Evolutionary conservation across 2,888 invertebrate genomes (phyloP).

Genomic region (Pomacea canaliculata): DNA sequence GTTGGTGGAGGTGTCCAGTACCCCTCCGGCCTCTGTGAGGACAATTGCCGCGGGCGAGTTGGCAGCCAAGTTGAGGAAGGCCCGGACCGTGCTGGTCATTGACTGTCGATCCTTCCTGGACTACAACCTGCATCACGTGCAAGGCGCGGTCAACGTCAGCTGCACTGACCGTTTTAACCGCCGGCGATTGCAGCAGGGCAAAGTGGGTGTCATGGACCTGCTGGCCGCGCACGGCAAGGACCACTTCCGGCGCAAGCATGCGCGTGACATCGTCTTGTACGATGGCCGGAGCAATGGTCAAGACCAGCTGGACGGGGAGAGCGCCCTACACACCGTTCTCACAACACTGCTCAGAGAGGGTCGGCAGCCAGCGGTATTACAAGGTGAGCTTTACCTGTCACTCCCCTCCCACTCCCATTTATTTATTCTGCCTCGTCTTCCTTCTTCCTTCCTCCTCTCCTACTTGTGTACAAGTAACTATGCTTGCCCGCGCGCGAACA

Average conservation of each 20-base stretch:
- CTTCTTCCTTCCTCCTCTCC: too few species aligned
- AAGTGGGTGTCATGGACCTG: conserved; percentile 78
- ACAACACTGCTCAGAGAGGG: conserved; percentile 79
- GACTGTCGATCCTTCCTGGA: conserved; percentile 81
- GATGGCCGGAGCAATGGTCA: conserved; percentile 75
- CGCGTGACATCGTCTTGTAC: conserved; percentile 78
- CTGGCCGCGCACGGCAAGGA: conserved; percentile 75
- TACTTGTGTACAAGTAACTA: too few species aligned
- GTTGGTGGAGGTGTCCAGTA: background rate
- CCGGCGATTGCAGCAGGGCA: conserved; percentile 77
- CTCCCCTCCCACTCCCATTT: background rate
- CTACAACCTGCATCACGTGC: conserved; percentile 79
- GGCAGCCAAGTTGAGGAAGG: conserved; percentile 46
- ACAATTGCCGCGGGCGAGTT: conserved; percentile 54
- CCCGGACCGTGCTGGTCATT: conserved; percentile 71
- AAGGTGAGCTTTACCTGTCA: conserved; percentile 74
- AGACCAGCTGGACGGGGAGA: conserved; percentile 69
- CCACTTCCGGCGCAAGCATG: conserved; percentile 71
- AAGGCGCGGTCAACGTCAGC: conserved; percentile 78
- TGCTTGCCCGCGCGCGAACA: too few species aligned
- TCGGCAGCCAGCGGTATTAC: conserved; percentile 77
- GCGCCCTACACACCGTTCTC: conserved; percentile 78
- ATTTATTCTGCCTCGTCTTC: too few species aligned
- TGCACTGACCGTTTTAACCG: conserved; percentile 80
- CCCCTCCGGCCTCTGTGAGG: conserved; percentile 22